phyloP scores from a whole-genome alignment of 2,888 invertebrate species.

The Drosophila kuntzei region DNA sequence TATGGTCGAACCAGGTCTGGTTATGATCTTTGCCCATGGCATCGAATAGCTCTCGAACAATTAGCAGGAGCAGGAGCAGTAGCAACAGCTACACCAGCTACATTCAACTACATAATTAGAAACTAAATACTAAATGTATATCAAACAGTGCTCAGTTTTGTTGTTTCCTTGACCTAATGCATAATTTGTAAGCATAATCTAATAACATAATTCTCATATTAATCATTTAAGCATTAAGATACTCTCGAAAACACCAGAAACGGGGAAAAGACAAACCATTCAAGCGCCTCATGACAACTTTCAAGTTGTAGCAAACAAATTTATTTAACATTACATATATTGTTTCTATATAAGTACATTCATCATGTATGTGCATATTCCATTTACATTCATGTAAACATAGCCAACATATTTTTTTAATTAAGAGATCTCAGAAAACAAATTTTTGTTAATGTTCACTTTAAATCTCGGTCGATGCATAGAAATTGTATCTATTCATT shows the following conservation, averaged over 20 bases:
- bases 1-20: constrained; percentile 97
- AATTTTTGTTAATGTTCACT: constrained; percentile 68
- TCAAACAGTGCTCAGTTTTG: constrained; percentile 75
- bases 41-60: constrained; percentile 89
- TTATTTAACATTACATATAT: constrained; percentile 27
- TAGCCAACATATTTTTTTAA: constrained; percentile 46
- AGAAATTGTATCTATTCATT: constrained; percentile 48
- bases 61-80: background rate
- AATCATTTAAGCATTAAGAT: constrained; percentile 43
- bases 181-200: constrained; percentile 38
- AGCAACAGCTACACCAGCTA: constrained; percentile 31
- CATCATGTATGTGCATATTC: constrained; percentile 53
- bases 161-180: constrained; percentile 69
- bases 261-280: constrained; percentile 49
- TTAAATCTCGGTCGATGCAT: constrained; percentile 38
- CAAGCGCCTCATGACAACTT: constrained; percentile 75
- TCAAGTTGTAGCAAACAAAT: constrained; percentile 66
- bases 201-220: constrained; percentile 29
- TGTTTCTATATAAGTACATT: constrained; percentile 23
- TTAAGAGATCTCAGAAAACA: constrained; percentile 73
- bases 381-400: constrained; percentile 42
- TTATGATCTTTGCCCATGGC: constrained; percentile 99
- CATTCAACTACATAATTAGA: constrained; percentile 50
- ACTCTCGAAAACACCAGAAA: constrained; percentile 37
- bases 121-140: constrained; percentile 55